Conservation (phyloP, 2,113 vertebrate genomes). For the Tor tambroides region DNA sequence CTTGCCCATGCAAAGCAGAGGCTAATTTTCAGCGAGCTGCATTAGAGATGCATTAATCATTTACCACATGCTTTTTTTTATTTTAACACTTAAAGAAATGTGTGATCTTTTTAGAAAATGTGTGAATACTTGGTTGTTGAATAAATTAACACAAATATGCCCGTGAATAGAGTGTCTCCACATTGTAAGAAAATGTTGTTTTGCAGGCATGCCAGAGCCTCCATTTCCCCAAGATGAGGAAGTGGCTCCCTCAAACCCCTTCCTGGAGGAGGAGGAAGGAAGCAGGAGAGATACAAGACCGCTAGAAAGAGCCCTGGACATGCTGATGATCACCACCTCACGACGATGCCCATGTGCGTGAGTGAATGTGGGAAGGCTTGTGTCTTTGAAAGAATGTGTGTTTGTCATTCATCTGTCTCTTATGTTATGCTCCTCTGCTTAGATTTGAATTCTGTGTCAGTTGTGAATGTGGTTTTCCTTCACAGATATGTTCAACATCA, state of each 20-base stretch:
- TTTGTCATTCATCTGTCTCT: background rate
- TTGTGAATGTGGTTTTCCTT: conserved; percentile 32
- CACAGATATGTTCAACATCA: conserved; percentile 95
- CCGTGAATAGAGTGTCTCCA: background rate
- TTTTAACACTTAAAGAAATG: background rate
- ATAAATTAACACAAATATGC: background rate
- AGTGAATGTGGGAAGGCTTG: background rate
- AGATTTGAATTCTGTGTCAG: background rate
- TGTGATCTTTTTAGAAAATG: background rate
- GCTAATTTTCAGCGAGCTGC: background rate
- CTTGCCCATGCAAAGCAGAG: background rate
- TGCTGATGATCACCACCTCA: conserved; percentile 92
- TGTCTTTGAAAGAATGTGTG: conserved; percentile 11
- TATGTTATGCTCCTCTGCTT: background rate
- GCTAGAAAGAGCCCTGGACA: conserved; percentile 88
- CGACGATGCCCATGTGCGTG: conserved; percentile 82
- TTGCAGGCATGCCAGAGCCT: conserved; percentile 88
- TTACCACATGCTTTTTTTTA: background rate
- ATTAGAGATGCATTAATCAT: background rate
- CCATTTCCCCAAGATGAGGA: conserved; percentile 89
- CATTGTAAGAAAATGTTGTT: background rate
- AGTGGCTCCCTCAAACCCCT: conserved; percentile 94
- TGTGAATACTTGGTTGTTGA: background rate
- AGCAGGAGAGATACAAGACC: conserved; percentile 86
- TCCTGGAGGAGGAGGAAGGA: conserved; percentile 91